These are phyloP conservation scores for Amiota minor DNA, from an alignment of 2,888 invertebrate species.

Conservation along the genomic window DNA sequence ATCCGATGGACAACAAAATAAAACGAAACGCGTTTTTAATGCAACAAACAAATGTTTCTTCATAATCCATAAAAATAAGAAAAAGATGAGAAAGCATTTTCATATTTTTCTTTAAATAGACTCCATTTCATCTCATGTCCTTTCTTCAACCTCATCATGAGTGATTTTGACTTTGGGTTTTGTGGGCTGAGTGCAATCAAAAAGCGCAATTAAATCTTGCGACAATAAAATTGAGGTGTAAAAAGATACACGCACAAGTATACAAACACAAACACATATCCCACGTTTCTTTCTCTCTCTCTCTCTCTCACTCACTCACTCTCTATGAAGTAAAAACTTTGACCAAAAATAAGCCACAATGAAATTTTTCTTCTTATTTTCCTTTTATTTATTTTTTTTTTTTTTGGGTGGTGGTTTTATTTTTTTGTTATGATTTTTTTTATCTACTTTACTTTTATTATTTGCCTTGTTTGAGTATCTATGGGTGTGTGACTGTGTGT, in stretches of 20 bases:
- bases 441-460: constrained; percentile 2
- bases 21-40: constrained; percentile 44
- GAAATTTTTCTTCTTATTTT: not conserved
- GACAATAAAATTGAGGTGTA: constrained; percentile 60
- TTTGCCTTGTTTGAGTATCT: not conserved
- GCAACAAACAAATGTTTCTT: constrained; percentile 53
- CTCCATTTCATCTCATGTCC: too few relatives aligned
- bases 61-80: constrained; percentile 11
- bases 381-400: constrained; percentile 30
- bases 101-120: too few relatives aligned
- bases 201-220: constrained; percentile 54
- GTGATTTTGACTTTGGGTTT: too few relatives aligned
- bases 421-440: constrained; percentile 17
- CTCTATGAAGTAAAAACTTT: not conserved
- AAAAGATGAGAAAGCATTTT: constrained; percentile 23
- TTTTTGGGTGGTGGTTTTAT: constrained; percentile 55
- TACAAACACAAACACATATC: constrained; percentile 51
- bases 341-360: constrained; percentile 27
- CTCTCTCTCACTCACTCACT: not conserved
- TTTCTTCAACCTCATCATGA: too few relatives aligned
- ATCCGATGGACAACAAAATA: constrained; percentile 33
- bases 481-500: not conserved
- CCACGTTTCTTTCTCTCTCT: too few relatives aligned
- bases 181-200: constrained; percentile 34
- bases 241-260: constrained; percentile 44